These are phyloP conservation scores for Dynastes tityus DNA, from an alignment of 2,888 invertebrate genomes.

Conservation along the genomic window DNA sequence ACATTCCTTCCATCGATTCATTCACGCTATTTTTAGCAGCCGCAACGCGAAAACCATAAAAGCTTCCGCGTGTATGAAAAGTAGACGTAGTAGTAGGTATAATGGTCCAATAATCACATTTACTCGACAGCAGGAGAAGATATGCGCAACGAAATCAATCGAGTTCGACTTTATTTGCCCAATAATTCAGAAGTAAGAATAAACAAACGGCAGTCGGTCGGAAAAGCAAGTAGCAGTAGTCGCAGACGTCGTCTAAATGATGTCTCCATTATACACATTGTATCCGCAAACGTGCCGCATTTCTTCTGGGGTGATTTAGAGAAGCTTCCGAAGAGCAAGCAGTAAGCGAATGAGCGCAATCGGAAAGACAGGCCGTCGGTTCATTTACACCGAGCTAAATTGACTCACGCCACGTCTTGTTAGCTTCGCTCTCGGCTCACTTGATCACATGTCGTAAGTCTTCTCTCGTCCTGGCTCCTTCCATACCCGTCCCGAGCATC, in stretches of 20 bases:
- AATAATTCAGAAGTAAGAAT: slow-evolving; percentile 48
- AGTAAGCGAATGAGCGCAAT: slow-evolving; percentile 63
- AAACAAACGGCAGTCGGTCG: slow-evolving; percentile 46
- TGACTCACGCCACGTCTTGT: slow-evolving; percentile 68
- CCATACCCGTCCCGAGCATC: slow-evolving; percentile 40
- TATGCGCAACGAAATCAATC: slow-evolving; percentile 42
- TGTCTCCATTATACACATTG: slow-evolving; percentile 48
- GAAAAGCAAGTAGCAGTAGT: slow-evolving; percentile 43
- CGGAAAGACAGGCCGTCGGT: slow-evolving; percentile 65
- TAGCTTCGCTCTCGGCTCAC: slow-evolving; percentile 64
- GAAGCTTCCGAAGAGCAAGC: slow-evolving; percentile 54
- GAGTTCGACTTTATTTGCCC: slow-evolving; percentile 44
- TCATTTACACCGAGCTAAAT: slow-evolving; percentile 68
- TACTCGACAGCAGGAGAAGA: slow-evolving; percentile 14
- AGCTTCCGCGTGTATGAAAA: not conserved
- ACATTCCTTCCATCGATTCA: no score
- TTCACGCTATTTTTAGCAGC: no score
- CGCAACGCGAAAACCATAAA: not conserved
- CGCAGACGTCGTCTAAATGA: slow-evolving; percentile 41
- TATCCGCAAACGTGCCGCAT: slow-evolving; percentile 47
- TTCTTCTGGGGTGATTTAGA: slow-evolving; percentile 51
- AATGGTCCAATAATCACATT: slow-evolving; percentile 41
- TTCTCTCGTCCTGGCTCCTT: slow-evolving; percentile 59
- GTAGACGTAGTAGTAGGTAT: slow-evolving; percentile 15
- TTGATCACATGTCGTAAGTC: slow-evolving; percentile 67